Base-by-base conservation (phyloP, 2,797 vertebrate genomes). In the Enteromius trimaculatus region DNA sequence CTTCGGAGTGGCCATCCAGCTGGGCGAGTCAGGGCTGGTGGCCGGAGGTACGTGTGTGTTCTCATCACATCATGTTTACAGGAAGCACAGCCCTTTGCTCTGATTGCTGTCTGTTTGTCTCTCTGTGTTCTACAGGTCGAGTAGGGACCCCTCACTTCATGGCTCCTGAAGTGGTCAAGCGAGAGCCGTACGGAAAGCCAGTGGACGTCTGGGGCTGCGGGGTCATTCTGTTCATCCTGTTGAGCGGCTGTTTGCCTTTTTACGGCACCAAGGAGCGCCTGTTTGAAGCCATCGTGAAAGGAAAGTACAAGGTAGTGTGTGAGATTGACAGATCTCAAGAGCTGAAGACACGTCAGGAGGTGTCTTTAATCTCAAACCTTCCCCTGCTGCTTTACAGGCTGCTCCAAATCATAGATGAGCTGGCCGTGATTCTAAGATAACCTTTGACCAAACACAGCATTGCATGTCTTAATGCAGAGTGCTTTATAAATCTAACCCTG, bases 151-250 rank as follows among this genome's bases (percentile, higher is more conserved):
- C 98, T 86, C 98, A 99, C 92, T 99, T 99, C 93, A 99, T 99
- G 98, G 98, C 97, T 81, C 98, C 98, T 44, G 97, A 99, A 91
- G 98, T 99, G 77, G 98, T 99, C 84, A 99, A 99, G 94, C 94
- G 98, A 88, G 97, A 99, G 89, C 98, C 98, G 1, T 99, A 99
- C 10, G 98, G 98, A 81, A 99, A 99, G 88, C 98, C 98, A 1
- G 98, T 99, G 89, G 98, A 99, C 69, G 98, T 99, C 70, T 99
- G 98, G 98, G 98, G 98, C 70, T 99, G 98, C n/a, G 98, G 98
- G 0, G 98, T 99, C 86, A 99, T 99, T 90, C 97, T 99, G 90
- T 99, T 99, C 93, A 99, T 99, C 91, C 95, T 99, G 80, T 94
- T 99, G 65, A 99, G 97, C 0, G 98, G 98, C 90, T 99, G 98